Evolutionary conservation across 2,888 invertebrate genomes (phyloP), one percentile per base, ranked within the genome.

Genomic region (Venusia cambrica): DNA sequence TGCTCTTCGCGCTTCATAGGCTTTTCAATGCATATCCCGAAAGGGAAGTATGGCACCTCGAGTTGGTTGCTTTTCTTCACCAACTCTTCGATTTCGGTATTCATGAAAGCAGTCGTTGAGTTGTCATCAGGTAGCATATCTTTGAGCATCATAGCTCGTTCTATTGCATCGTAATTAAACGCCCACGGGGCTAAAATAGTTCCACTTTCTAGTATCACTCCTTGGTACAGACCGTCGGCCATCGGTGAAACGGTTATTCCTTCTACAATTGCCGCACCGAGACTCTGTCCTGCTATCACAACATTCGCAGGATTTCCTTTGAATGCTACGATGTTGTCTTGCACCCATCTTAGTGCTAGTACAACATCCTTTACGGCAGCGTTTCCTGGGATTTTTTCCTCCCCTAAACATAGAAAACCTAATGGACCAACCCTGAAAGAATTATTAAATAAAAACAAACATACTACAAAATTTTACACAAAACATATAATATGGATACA

Each of bases 291-390:
- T 0, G 60, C 85, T 2, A 80, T 38, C 2, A 77, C 65, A 1
- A 84, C 70, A 31, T 64, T 70, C 2, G 71, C 49, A 1, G 85
- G 65, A 35, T 77, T 74, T n/a, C 87, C 87, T 34, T 68, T 63
- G 33, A 87, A 87, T 0, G 84, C 85, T 1, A 73, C 59, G 2
- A 85, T 80, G 39, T 85, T 87, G 35, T 87, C 87, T 25, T 75
- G 57, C 1, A 83, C 62, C 87, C 87, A 87, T 20, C 80, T 57
- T 19, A 87, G 39, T 1, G 79, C 85, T 18, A 69, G 30, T 0
- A 84, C 62, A 0, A 75, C 68, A 35, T 87, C 85, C 44, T 84
- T 87, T 0, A 69, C 59, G 1, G 76, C 87, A 1, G 72, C 75
- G 20, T 87, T 87, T 3, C 85, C 87, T 6, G 87, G 77, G 22